Evolutionary conservation across 2,113 vertebrate species (phyloP).

Genomic region (Nyctereutes procyonoides): DNA sequence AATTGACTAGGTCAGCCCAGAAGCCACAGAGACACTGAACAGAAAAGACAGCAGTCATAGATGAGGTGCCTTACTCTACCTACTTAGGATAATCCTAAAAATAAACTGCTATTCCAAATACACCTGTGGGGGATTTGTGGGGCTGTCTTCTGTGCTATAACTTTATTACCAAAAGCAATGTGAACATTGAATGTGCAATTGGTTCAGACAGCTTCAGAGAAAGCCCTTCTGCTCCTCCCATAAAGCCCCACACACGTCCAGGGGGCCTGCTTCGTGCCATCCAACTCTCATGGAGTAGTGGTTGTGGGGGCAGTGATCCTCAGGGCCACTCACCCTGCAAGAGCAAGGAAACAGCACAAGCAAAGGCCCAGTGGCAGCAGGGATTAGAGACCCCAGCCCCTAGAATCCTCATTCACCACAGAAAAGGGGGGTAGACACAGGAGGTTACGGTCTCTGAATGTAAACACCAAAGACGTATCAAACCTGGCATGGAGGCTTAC

Average conservation of each 20-base stretch:
- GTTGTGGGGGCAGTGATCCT: accelerated
- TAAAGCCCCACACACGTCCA: background rate
- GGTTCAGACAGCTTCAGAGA: background rate
- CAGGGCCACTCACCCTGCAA: accelerated
- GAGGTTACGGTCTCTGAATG: background rate
- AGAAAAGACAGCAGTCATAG: background rate
- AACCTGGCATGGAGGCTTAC: background rate
- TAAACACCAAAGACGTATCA: background rate
- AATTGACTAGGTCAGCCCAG: background rate
- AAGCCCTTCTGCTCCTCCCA: background rate
- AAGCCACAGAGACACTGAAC: background rate
- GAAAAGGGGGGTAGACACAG: accelerated
- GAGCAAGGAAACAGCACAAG: accelerated
- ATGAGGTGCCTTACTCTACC: background rate
- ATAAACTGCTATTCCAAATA: accelerated
- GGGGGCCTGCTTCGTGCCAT: background rate
- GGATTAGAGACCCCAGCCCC: no score
- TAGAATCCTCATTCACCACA: accelerated
- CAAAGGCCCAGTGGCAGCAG: background rate
- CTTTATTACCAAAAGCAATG: background rate
- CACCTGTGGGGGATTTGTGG: background rate
- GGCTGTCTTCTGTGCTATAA: accelerated
- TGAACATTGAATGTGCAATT: accelerated
- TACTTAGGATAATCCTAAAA: background rate
- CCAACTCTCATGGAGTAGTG: accelerated